These are phyloP conservation scores for Mus musculus DNA, from an alignment of 2,113 vertebrate species.

Conservation along the genomic window GRCm39 chr12:82661001-82661500, in stretches of 20 bases:
- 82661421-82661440: background rate
- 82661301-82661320: conserved; percentile 31
- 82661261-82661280: conserved; percentile 17
- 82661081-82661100: background rate
- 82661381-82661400: background rate
- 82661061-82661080: background rate
- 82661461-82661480: background rate
- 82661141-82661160: background rate
- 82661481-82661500: conserved; percentile 28
- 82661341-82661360: background rate
- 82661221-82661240: background rate
- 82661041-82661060: background rate
- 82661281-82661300: background rate
- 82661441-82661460: background rate
- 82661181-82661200: background rate
- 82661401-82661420: background rate
- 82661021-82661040: background rate
- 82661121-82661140: background rate
- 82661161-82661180: background rate
- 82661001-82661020: background rate
- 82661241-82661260: conserved; percentile 23
- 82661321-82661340: background rate
- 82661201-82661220: background rate
- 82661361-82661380: background rate
- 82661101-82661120: background rate